These are phyloP conservation scores for Polypterus bichir DNA, from an alignment of 2,113 vertebrate genomes.

Conservation along the genomic window DNA sequence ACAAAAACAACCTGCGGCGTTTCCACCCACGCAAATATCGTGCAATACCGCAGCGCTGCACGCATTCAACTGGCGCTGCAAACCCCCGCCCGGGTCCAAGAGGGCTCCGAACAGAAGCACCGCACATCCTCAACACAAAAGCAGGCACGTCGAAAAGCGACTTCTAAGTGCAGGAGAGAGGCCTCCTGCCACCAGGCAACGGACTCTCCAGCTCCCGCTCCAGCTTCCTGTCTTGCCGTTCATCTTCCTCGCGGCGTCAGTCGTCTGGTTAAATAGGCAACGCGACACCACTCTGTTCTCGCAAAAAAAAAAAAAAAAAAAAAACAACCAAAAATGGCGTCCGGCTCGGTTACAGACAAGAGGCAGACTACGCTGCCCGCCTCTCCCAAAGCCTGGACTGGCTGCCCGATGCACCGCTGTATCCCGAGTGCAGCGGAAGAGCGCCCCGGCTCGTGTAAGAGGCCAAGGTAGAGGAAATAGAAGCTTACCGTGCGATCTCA, in stretches of 20 bases:
- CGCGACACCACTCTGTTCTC: conserved; percentile 4
- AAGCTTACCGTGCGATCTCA: conserved; percentile 19
- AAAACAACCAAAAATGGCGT: conserved; percentile 27
- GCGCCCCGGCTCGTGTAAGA: background rate
- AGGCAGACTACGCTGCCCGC: conserved; percentile 1
- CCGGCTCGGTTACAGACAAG: conserved; percentile 15
- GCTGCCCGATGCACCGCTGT: no score
- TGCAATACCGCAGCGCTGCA: no score
- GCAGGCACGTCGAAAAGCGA: background rate
- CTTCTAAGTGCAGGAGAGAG: no score
- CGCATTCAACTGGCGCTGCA: no score
- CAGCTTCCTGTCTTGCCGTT: no score
- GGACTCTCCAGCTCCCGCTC: no score
- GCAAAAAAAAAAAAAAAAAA: background rate
- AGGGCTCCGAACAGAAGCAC: no score
- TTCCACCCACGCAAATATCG: no score
- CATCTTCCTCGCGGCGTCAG: background rate
- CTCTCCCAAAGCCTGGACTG: no score
- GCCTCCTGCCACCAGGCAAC: no score
- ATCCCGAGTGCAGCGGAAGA: background rate
- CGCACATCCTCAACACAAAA: background rate
- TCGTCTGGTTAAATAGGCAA: conserved; percentile 9
- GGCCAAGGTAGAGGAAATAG: background rate
- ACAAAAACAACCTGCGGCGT: no score
- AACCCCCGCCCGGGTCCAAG: no score